Evolutionary conservation across 1,140 invertebrate genomes (phyloP).

Genomic region (Heliconius melpomene): DNA sequence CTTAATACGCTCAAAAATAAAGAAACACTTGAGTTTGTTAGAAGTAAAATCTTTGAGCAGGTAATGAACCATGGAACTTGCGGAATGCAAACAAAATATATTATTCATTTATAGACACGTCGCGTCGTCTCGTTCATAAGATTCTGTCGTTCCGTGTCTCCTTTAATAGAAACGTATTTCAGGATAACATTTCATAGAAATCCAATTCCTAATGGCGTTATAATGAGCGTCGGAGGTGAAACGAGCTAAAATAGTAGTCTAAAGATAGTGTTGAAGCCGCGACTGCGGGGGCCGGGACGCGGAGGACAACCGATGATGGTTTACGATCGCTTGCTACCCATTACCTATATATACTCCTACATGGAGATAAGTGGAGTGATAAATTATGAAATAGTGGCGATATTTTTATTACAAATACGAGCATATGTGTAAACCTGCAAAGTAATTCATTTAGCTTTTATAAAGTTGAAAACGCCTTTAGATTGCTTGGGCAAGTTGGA

Average conservation of each 20-base stretch:
- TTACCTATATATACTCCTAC: background rate
- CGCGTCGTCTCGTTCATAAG: background rate
- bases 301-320: background rate
- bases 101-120: background rate
- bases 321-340: background rate
- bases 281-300: background rate
- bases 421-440: background rate
- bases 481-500: background rate
- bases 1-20: background rate
- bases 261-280: background rate
- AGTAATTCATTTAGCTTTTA: background rate
- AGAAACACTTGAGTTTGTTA: background rate
- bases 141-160: background rate
- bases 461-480: background rate
- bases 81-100: background rate
- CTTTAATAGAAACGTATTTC: conserved; percentile 14
- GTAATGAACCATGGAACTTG: background rate
- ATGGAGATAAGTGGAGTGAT: background rate
- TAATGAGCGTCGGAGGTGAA: conserved; percentile 5
- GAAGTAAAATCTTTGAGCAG: background rate
- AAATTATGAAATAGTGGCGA: background rate
- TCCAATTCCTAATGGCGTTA: conserved; percentile 15
- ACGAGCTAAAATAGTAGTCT: conserved; percentile 9
- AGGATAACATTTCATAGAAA: conserved; percentile 12
- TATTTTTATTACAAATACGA: background rate